Conservation (phyloP, 2,113 vertebrate species). For the Tetrao urogallus region DNA sequence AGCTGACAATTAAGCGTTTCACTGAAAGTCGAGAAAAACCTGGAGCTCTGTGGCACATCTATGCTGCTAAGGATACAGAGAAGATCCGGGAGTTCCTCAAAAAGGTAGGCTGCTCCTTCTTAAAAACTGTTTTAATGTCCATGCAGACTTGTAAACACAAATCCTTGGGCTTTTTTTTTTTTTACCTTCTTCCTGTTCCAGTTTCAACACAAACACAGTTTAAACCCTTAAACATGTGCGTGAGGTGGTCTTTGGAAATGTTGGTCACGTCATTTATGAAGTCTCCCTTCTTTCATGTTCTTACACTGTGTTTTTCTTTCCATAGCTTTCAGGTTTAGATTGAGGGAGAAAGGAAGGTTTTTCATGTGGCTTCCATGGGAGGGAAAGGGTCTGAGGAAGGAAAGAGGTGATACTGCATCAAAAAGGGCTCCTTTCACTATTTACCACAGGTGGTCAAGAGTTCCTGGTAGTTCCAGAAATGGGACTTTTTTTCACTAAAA, state of each 20-base stretch:
- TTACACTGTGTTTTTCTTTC: fast-evolving
- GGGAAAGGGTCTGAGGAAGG: not conserved
- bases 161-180: not conserved
- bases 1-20: constrained; percentile 82
- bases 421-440: not conserved
- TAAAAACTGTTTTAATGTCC: not conserved
- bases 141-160: not conserved
- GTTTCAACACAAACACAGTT: not conserved
- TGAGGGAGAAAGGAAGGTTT: not conserved
- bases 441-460: not conserved
- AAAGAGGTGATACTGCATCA: not conserved
- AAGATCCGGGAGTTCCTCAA: constrained; percentile 85
- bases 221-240: not conserved
- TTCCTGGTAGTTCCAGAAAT: not conserved
- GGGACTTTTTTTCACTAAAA: not conserved
- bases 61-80: constrained; percentile 84
- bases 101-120: constrained; percentile 59
- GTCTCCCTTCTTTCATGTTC: not conserved
- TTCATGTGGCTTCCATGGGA: not conserved
- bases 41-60: constrained; percentile 86
- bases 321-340: not conserved
- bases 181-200: not conserved
- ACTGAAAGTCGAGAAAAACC: constrained; percentile 81
- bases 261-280: not conserved
- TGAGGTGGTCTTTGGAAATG: not conserved